Percentiles rank a stretch among this genome's conserved stretches.
These are phyloP conservation scores for Amphiprion clarkii DNA, from an alignment of 2,797 vertebrate genomes.

Conservation along the genomic window DNA sequence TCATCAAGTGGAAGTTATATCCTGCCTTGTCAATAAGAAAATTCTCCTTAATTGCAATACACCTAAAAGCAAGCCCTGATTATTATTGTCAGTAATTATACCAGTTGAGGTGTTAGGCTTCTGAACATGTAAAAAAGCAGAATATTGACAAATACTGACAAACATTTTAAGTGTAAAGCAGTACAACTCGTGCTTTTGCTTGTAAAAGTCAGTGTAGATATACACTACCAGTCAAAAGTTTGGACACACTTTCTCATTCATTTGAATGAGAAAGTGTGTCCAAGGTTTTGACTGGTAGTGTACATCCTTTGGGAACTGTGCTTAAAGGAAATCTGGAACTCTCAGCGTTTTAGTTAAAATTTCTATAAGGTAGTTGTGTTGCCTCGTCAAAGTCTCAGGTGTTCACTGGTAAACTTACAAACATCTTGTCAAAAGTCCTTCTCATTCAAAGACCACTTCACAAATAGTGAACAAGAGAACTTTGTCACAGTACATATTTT, in stretches of 20 bases:
- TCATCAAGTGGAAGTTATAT: background rate
- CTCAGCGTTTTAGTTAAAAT: background rate
- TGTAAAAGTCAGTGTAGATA: too few species aligned
- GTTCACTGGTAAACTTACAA: background rate
- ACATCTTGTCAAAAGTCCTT: background rate
- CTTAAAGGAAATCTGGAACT: background rate
- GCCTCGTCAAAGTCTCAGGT: background rate
- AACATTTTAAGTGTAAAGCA: background rate
- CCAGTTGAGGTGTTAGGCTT: background rate
- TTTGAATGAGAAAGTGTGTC: too few species aligned
- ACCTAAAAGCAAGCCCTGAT: background rate
- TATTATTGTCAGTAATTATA: background rate
- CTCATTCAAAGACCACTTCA: background rate
- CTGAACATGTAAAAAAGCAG: background rate
- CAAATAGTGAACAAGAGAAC: background rate
- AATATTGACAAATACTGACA: background rate
- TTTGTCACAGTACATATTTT: background rate
- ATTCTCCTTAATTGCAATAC: too few species aligned
- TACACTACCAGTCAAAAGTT: too few species aligned
- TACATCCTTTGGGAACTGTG: background rate
- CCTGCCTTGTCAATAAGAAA: background rate
- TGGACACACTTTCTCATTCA: too few species aligned
- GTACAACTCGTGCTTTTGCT: background rate
- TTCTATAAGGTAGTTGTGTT: background rate
- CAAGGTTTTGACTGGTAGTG: too few species aligned